Conservation (phyloP, 2,888 invertebrate genomes). For the Portevinia maculata region DNA sequence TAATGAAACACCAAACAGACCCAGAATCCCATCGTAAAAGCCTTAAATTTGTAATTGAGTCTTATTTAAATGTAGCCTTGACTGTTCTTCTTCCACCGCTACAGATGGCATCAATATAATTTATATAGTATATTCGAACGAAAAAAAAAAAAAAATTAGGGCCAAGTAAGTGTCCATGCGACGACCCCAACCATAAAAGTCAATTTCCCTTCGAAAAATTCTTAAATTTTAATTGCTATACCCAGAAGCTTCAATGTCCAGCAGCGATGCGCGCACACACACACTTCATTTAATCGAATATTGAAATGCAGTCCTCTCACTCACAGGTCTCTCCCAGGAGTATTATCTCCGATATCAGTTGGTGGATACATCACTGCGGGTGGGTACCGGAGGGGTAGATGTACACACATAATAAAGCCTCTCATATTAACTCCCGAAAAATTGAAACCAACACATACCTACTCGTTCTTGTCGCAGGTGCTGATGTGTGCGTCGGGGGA, state of each 20-base stretch:
- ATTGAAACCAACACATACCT: slow-evolving; percentile 12
- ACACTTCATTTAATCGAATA: slow-evolving; percentile 61
- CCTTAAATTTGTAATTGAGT: slow-evolving; percentile 62
- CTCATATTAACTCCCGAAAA: slow-evolving; percentile 60
- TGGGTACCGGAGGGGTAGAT: slow-evolving; percentile 15
- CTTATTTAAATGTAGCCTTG: slow-evolving; percentile 67
- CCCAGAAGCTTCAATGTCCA: slow-evolving; percentile 64
- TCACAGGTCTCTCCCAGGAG: slow-evolving; percentile 64
- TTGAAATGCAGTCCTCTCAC: slow-evolving; percentile 22
- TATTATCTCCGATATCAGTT: slow-evolving; percentile 69
- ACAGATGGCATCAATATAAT: slow-evolving; percentile 60
- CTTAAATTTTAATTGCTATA: slow-evolving; percentile 70
- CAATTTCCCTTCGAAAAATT: slow-evolving; percentile 69
- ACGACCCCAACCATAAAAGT: slow-evolving; percentile 34
- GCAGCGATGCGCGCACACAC: slow-evolving; percentile 10
- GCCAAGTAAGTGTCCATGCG: slow-evolving; percentile 3
- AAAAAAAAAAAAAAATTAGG: slow-evolving; percentile 1
- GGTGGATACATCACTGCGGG: slow-evolving; percentile 8
- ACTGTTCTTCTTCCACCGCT: slow-evolving; percentile 9
- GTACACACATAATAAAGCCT: slow-evolving; percentile 39
- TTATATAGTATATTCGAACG: slow-evolving; percentile 29
- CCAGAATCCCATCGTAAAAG: slow-evolving; percentile 54
- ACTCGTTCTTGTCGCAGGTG: neutral
- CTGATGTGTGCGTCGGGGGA: slow-evolving; percentile 9
- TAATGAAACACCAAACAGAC: slow-evolving; percentile 25